phyloP scores from a whole-genome alignment of 2,113 vertebrate genomes.

The Eurypyga helias region DNA sequence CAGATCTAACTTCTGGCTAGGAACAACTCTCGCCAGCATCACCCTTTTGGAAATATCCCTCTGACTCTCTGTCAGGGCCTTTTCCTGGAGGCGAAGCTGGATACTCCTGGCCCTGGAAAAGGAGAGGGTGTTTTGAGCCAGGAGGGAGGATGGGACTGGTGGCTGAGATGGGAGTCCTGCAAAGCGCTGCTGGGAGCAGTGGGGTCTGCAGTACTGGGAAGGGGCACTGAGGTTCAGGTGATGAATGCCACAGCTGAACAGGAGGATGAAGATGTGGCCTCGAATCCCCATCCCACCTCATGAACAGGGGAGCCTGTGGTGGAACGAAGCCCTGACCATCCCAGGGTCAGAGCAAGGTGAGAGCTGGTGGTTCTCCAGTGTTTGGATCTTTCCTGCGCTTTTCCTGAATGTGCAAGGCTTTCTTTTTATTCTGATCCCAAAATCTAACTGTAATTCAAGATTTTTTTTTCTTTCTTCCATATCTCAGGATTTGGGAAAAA shows the following conservation, averaged over 20 bases:
- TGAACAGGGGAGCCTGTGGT: accelerated
- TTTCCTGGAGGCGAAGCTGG: background rate
- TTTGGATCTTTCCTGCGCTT: background rate
- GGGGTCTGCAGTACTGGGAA: background rate
- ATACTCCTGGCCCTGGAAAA: background rate
- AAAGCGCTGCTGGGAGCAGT: accelerated
- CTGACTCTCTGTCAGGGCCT: background rate
- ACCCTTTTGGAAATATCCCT: background rate
- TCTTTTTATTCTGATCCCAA: background rate
- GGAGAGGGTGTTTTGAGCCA: background rate
- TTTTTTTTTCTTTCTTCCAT: background rate
- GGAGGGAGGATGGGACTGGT: background rate
- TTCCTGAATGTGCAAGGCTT: background rate
- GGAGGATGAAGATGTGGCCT: background rate
- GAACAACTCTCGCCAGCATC: background rate
- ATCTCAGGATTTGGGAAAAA: background rate
- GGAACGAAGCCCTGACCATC: accelerated
- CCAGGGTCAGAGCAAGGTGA: accelerated
- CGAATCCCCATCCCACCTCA: accelerated
- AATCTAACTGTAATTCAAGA: background rate
- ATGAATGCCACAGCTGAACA: background rate
- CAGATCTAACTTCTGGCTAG: background rate
- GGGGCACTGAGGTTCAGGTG: background rate
- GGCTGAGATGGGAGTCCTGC: background rate
- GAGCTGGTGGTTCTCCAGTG: background rate